Conservation (phyloP, 92 coral and sea anemone genomes). For the Zoanthus solanderi region DNA sequence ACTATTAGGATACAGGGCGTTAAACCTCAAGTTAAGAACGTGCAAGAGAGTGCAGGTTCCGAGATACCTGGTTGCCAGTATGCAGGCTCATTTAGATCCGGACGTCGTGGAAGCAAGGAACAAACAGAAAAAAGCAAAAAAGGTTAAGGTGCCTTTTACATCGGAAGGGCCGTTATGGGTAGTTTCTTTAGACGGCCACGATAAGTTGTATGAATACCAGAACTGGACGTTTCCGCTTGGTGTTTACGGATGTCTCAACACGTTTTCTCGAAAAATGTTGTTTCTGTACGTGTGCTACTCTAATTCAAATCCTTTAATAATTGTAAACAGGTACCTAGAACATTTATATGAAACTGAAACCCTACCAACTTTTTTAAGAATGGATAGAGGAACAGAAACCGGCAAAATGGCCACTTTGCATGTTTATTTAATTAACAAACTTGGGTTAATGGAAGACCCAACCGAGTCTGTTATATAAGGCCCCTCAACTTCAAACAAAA, state of each 20-base stretch:
- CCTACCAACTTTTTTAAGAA: slow-evolving; percentile 64
- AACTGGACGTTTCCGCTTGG: slow-evolving; percentile 78
- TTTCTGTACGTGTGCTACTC: not conserved
- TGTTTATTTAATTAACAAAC: slow-evolving; percentile 57
- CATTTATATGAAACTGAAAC: slow-evolving; percentile 52
- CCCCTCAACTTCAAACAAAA: slow-evolving; percentile 76
- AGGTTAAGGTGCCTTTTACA: slow-evolving; percentile 58
- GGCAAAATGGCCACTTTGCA: slow-evolving; percentile 83
- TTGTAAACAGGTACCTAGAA: slow-evolving; percentile 13
- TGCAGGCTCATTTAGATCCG: slow-evolving; percentile 24
- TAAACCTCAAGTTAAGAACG: slow-evolving; percentile 32
- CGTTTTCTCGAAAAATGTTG: slow-evolving; percentile 68
- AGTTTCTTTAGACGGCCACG: slow-evolving; percentile 21
- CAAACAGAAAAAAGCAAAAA: slow-evolving; percentile 52
- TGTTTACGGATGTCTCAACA: slow-evolving; percentile 71
- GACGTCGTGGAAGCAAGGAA: slow-evolving; percentile 34
- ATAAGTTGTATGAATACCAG: slow-evolving; percentile 79
- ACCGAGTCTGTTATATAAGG: slow-evolving; percentile 73
- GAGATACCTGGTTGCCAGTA: slow-evolving; percentile 21
- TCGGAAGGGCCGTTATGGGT: too few relatives aligned
- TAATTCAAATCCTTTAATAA: slow-evolving; percentile 7
- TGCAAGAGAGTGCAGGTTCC: slow-evolving; percentile 47
- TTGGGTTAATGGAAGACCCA: slow-evolving; percentile 67
- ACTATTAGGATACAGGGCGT: slow-evolving; percentile 1
- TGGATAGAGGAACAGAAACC: slow-evolving; percentile 76